Evolutionary conservation across 2,888 invertebrate genomes (phyloP), one percentile per base, ranked within the genome.

Genomic region (Panzeria rudis): DNA sequence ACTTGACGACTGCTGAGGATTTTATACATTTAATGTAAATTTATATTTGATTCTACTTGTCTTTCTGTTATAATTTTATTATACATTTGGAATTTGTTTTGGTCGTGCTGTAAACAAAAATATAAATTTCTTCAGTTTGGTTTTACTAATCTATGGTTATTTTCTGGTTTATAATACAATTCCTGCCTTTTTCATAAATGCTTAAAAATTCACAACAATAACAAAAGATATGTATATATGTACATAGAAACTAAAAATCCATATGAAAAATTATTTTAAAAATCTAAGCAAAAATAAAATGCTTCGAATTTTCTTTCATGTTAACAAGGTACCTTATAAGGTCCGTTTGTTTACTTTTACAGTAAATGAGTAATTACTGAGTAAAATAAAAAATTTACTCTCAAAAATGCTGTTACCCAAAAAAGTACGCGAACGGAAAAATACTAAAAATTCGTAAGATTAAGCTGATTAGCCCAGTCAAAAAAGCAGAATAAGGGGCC

Each of bases 1-100:
- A 29, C 41, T 61, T n/a, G 9, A 69, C 72, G 44, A 32, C 52
- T 61, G 56, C 72, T 62, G 84, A 80, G 75, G 84, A 84, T 52
- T 23, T 80, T 11, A 23, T 71, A 64, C 62, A 71, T 35, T 56
- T 79, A 50, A 54, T 79, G 80, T 84, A 84, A 79, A 80, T 80
- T n/a, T 83, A 59, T 64, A 75, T 71, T 35, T 66, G 32, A 25
- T 73, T 59, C 4, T 61, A 77, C 17, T 47, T 69, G 38, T 50
- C 23, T 69, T 59, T 68, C 25, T 38, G 71, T 25, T 41, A 50
- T 50, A 56, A 38, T 9, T 66, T 52, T 64, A 35, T 73, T 44
- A 25, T 50, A n/a, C 11, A 35, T 35, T 29, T 4, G 5, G 5
- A 29, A 29, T 29, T 29, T 29, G 29, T 38, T 38, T 38, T 11